A percentile compares a stretch with the other conserved stretches of the same genome.
Conservation (phyloP, 2,888 invertebrate species). For the Hypena proboscidalis region DNA sequence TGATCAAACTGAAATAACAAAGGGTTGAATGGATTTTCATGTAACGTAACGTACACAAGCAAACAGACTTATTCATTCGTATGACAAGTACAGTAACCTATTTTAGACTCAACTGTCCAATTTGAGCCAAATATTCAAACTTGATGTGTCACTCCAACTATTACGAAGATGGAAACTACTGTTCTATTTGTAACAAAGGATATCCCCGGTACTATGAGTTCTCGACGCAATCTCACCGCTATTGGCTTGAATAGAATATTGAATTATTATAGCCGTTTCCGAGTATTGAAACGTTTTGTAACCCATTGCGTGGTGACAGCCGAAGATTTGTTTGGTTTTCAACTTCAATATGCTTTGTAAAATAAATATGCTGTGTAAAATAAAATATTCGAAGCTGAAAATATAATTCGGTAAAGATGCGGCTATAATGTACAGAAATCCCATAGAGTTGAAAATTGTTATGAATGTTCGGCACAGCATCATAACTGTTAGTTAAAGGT, state of each 20-base stretch:
- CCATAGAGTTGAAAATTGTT: no score
- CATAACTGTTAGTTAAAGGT: no score
- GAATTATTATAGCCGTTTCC: conserved; percentile 4
- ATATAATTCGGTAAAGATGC: no score
- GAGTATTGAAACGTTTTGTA: conserved; percentile 1
- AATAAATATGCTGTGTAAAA: background rate
- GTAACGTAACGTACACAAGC: background rate
- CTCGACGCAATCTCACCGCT: conserved; percentile 19
- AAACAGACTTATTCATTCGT: conserved; percentile 9
- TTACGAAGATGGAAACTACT: conserved; percentile 42
- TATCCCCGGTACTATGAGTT: conserved; percentile 29
- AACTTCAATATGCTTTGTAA: background rate
- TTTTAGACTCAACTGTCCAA: conserved; percentile 44
- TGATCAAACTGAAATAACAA: background rate
- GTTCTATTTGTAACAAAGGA: conserved; percentile 37
- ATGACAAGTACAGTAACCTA: conserved; percentile 24
- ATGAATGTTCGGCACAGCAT: no score
- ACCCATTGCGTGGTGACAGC: background rate
- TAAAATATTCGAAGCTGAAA: no score
- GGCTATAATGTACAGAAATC: no score
- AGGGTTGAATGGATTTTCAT: background rate
- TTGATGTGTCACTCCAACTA: conserved; percentile 52
- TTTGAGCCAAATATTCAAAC: conserved; percentile 52
- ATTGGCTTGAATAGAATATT: conserved; percentile 8
- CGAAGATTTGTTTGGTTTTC: background rate